These are phyloP conservation scores for Dendrocincla fuliginosa DNA, from an alignment of 2,797 vertebrate species.

Conservation along the genomic window DNA sequence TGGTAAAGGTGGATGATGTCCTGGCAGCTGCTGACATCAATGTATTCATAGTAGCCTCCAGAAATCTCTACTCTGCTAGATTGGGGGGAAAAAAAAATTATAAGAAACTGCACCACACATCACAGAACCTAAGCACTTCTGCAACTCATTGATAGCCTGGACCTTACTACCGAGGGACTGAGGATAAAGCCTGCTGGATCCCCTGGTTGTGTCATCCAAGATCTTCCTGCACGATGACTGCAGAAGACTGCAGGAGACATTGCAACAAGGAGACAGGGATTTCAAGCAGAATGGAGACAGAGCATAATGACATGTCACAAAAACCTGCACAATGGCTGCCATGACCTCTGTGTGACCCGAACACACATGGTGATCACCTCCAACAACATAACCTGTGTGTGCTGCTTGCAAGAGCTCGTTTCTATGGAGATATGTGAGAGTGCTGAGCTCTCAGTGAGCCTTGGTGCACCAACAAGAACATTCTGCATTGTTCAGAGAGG, in stretches of 20 bases:
- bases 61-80: constrained; percentile 82
- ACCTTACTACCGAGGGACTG: background rate
- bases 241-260: background rate
- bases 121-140: background rate
- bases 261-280: background rate
- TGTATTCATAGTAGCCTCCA: constrained; percentile 96
- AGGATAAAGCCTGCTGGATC: background rate
- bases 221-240: background rate
- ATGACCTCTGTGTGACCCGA: background rate
- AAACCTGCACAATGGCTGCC: background rate
- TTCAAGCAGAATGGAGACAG: background rate
- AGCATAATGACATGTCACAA: background rate
- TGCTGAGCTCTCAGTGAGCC: background rate
- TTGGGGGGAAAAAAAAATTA: constrained; percentile 18
- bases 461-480: background rate
- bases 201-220: background rate
- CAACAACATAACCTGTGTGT: background rate
- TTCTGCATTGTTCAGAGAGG: background rate
- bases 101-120: background rate
- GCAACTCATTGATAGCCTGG: background rate
- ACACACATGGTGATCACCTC: background rate
- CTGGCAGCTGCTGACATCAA: constrained; percentile 95
- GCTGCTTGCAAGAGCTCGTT: background rate
- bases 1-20: constrained; percentile 97
- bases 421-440: background rate